Percentiles rank a stretch among this genome's conserved stretches.
These are phyloP conservation scores for Simalia tracyae DNA, from an alignment of 2,797 vertebrate species.

Conservation along the genomic window DNA sequence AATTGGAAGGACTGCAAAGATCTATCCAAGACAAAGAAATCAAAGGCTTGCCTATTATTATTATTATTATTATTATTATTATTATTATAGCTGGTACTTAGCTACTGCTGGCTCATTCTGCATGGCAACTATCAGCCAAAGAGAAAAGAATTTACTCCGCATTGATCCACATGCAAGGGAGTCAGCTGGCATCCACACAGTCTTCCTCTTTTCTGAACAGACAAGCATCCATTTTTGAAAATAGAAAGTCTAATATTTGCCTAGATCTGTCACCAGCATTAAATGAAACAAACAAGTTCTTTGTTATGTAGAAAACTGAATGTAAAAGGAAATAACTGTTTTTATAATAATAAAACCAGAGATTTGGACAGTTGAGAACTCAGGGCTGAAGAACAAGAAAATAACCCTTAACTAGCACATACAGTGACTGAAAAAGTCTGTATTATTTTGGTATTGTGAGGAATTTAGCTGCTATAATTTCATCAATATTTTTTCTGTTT, in stretches of 20 bases:
- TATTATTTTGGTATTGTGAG: neutral
- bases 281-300: neutral
- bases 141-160: neutral
- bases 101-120: neutral
- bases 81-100: neutral
- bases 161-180: neutral
- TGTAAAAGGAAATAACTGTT: neutral
- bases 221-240: neutral
- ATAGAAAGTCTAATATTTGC: neutral
- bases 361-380: neutral
- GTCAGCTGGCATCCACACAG: neutral
- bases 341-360: neutral
- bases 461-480: neutral
- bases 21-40: too few relatives aligned
- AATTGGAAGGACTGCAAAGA: too few relatives aligned
- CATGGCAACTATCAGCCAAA: slow-evolving; percentile 10
- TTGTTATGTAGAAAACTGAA: neutral
- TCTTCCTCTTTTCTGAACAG: neutral
- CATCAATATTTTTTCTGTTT: neutral
- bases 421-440: neutral
- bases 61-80: too few relatives aligned
- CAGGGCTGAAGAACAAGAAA: neutral
- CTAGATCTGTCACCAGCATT: neutral
- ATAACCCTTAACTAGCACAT: neutral
- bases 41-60: too few relatives aligned